phyloP scores from a whole-genome alignment of 1,140 invertebrate genomes.

The Brachionus asplanchnoidis region DNA sequence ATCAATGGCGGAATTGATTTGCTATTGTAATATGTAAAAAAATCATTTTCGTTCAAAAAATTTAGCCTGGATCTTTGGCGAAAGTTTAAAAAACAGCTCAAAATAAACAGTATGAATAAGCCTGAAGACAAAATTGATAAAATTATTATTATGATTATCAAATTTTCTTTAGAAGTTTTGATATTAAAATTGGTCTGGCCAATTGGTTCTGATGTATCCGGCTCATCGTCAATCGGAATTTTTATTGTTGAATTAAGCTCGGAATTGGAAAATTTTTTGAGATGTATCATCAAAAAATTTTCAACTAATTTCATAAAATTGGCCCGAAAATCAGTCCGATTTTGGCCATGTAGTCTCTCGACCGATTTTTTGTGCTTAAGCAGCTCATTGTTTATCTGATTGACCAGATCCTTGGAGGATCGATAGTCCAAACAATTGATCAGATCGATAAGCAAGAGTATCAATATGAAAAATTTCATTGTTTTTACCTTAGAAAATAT shows the following conservation, averaged over 20 bases:
- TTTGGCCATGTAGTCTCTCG: background rate
- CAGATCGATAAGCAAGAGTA: background rate
- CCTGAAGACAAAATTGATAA: background rate
- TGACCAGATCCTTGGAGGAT: background rate
- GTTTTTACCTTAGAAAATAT: background rate
- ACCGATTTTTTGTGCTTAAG: constrained; percentile 8
- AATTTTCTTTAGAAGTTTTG: background rate
- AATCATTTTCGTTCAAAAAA: constrained; percentile 33
- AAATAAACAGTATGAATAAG: background rate
- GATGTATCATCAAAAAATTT: constrained; percentile 38
- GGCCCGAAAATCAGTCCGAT: background rate
- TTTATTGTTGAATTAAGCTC: background rate
- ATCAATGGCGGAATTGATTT: constrained; percentile 1
- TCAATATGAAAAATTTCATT: constrained; percentile 24
- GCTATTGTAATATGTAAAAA: constrained; percentile 40
- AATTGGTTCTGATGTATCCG: background rate
- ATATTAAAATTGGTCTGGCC: background rate
- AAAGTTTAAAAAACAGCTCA: constrained; percentile 8
- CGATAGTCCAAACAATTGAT: background rate
- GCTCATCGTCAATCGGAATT: background rate
- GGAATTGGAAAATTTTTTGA: background rate
- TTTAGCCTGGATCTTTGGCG: background rate
- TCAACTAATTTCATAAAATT: constrained; percentile 40
- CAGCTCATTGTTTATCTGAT: background rate
- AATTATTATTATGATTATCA: background rate